These are phyloP conservation scores for Diorhabda carinulata DNA, from an alignment of 1,140 invertebrate species.

Conservation along the genomic window DNA sequence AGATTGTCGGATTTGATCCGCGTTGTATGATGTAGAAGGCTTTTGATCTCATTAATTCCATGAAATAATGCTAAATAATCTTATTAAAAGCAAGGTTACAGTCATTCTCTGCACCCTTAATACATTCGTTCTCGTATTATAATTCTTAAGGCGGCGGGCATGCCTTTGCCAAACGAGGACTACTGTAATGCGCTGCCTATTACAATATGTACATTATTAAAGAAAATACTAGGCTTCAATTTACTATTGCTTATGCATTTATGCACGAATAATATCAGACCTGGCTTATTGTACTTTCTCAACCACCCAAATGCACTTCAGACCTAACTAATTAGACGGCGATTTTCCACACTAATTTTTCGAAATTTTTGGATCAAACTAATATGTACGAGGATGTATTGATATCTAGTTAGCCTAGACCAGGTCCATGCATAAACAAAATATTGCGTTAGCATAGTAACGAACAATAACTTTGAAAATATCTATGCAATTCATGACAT, in stretches of 20 bases:
- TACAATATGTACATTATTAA: slow-evolving; percentile 24
- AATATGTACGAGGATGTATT: too few relatives aligned
- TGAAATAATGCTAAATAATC: slow-evolving; percentile 63
- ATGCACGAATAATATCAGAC: slow-evolving; percentile 1
- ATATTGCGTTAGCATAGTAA: too few relatives aligned
- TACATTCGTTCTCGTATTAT: slow-evolving; percentile 43
- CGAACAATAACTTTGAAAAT: too few relatives aligned
- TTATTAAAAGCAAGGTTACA: slow-evolving; percentile 59
- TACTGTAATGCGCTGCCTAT: slow-evolving; percentile 26
- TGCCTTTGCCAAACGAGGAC: neutral
- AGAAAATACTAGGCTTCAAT: slow-evolving; percentile 6
- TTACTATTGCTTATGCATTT: neutral
- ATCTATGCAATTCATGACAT: too few relatives aligned
- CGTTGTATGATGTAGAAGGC: slow-evolving; percentile 48
- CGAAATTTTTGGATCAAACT: too few relatives aligned
- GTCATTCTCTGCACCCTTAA: slow-evolving; percentile 48
- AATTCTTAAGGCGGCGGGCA: slow-evolving; percentile 43
- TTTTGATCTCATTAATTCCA: slow-evolving; percentile 61
- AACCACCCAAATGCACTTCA: neutral
- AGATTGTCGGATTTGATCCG: slow-evolving; percentile 31
- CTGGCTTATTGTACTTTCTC: neutral
- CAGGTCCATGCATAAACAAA: too few relatives aligned
- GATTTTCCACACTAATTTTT: too few relatives aligned
- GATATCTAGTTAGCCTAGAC: too few relatives aligned
- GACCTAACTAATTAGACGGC: too few relatives aligned